These are phyloP conservation scores for Athalia rosae DNA, from an alignment of 2,888 invertebrate genomes.

Conservation along the genomic window DNA sequence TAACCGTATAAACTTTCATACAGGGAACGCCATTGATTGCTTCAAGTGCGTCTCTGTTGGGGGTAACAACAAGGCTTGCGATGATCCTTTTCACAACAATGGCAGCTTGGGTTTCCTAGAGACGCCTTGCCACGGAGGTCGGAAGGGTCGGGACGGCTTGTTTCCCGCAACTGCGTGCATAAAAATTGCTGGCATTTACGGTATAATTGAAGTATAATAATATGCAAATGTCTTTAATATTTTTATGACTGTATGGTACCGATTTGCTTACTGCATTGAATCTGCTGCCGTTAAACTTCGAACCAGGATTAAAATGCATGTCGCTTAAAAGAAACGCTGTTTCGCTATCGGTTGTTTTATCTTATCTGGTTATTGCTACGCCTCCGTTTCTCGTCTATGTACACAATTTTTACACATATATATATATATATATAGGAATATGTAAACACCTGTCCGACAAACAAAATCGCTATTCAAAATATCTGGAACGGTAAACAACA, in stretches of 20 bases:
- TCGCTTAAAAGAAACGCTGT: neutral
- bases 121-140: slow-evolving; percentile 94
- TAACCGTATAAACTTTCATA: slow-evolving; percentile 6
- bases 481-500: neutral
- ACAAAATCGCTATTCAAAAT: slow-evolving; percentile 8
- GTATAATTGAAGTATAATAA: slow-evolving; percentile 65
- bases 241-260: too few species aligned
- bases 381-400: neutral
- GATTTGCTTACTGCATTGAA: neutral
- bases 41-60: slow-evolving; percentile 97
- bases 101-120: slow-evolving; percentile 88
- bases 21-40: slow-evolving; percentile 88
- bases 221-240: too few species aligned
- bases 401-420: neutral
- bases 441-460: slow-evolving; percentile 2
- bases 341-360: slow-evolving; percentile 6
- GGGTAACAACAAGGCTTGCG: slow-evolving; percentile 89
- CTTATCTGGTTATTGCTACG: slow-evolving; percentile 11
- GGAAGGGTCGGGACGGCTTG: slow-evolving; percentile 93
- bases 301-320: neutral
- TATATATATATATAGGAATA: neutral
- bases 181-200: slow-evolving; percentile 93
- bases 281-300: neutral
- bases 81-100: slow-evolving; percentile 97
- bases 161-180: slow-evolving; percentile 98